phyloP scores from a whole-genome alignment of 2,888 invertebrate genomes.

The Philaethria dido region DNA sequence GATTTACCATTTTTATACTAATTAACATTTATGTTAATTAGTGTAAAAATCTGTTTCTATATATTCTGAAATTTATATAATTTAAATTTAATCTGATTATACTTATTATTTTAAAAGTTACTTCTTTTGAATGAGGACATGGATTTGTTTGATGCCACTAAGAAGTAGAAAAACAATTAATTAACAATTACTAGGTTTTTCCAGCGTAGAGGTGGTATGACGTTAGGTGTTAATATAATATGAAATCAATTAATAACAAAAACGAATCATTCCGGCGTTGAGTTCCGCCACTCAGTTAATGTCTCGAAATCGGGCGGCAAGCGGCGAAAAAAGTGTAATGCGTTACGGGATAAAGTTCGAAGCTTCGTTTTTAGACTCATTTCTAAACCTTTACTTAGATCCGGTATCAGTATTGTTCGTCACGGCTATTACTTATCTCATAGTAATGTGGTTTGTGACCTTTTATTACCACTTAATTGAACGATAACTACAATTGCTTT shows the following conservation, averaged over 20 bases:
- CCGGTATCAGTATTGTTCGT: slow-evolving; percentile 44
- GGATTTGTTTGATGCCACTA: not conserved
- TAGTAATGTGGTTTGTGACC: slow-evolving; percentile 32
- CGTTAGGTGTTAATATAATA: not conserved
- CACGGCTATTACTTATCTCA: slow-evolving; percentile 27
- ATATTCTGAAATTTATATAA: not conserved
- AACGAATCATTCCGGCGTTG: no score
- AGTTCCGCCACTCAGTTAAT: no score
- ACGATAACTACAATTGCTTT: slow-evolving; percentile 20
- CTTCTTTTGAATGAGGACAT: not conserved
- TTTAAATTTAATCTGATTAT: not conserved
- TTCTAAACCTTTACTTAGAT: slow-evolving; percentile 37
- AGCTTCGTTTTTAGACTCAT: no score
- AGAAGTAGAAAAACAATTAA: not conserved
- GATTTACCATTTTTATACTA: no score
- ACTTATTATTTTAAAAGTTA: not conserved
- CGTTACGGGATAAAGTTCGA: no score
- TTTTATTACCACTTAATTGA: slow-evolving; percentile 34
- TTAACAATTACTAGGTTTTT: not conserved
- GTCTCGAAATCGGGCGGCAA: no score
- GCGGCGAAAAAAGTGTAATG: no score
- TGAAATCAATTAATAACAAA: not conserved
- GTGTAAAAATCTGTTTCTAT: not conserved
- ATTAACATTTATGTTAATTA: no score
- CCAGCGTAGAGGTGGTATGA: not conserved